Evolutionary conservation across 2,113 vertebrate genomes (phyloP).

Genomic region (Mesitornis unicolor): DNA sequence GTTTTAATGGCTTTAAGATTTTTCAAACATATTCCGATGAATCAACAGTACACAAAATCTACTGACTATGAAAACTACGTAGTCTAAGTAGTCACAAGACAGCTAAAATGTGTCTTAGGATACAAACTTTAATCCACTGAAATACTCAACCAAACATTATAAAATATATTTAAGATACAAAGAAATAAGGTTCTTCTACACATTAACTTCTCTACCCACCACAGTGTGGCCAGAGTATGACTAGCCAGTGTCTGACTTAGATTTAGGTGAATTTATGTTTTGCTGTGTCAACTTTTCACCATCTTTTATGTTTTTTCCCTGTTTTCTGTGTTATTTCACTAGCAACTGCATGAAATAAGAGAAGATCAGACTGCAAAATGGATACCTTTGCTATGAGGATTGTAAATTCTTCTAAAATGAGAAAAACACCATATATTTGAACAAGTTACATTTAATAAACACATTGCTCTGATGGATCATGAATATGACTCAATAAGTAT

Average conservation of each 20-base stretch:
- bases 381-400: not conserved
- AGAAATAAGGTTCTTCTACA: not conserved
- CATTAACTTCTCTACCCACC: not conserved
- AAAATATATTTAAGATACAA: not conserved
- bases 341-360: not conserved
- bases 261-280: not conserved
- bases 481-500: not conserved
- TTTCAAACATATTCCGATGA: not conserved
- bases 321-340: not conserved
- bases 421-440: not conserved
- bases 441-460: not conserved
- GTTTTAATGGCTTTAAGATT: not conserved
- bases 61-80: not conserved
- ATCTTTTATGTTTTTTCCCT: not conserved
- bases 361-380: not conserved
- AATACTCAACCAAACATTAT: not conserved
- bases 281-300: not conserved
- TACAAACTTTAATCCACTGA: not conserved
- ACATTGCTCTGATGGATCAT: not conserved
- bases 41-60: not conserved
- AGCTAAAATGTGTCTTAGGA: not conserved
- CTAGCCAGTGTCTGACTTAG: not conserved
- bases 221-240: not conserved
- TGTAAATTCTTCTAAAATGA: not conserved
- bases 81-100: not conserved